phyloP scores from a whole-genome alignment of 2,888 invertebrate genomes.

The Emmelina monodactyla region DNA sequence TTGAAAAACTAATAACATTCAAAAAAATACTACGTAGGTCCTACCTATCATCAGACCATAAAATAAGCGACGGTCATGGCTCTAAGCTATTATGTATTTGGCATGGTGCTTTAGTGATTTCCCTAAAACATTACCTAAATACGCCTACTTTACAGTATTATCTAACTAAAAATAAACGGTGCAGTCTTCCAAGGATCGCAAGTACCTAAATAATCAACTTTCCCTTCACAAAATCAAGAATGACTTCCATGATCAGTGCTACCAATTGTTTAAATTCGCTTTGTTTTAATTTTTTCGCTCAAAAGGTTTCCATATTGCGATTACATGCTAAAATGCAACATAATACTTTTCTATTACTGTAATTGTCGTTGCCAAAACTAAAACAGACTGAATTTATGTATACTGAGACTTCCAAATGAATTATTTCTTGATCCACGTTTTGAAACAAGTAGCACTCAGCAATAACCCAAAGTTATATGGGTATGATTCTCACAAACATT shows the following conservation, averaged over 20 bases:
- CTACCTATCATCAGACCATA: too few relatives aligned
- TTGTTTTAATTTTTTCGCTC: constrained; percentile 7
- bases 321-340: background rate
- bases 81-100: constrained; percentile 27
- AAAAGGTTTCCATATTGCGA: too few relatives aligned
- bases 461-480: constrained; percentile 8
- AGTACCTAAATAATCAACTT: constrained; percentile 22
- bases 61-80: too few relatives aligned
- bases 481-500: constrained; percentile 19
- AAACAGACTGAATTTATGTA: constrained; percentile 60
- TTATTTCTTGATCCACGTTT: constrained; percentile 31
- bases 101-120: constrained; percentile 54
- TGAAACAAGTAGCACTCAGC: constrained; percentile 13
- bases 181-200: constrained; percentile 54
- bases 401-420: constrained; percentile 41
- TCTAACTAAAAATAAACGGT: constrained; percentile 39
- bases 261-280: constrained; percentile 27
- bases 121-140: constrained; percentile 31
- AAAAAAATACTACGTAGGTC: too few relatives aligned
- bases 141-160: constrained; percentile 43
- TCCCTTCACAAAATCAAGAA: constrained; percentile 8
- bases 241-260: constrained; percentile 21
- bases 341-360: constrained; percentile 24
- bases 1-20: too few relatives aligned
- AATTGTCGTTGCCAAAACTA: constrained; percentile 59